Conservation (phyloP, 1,140 invertebrate genomes). For the Asobara japonica region DNA sequence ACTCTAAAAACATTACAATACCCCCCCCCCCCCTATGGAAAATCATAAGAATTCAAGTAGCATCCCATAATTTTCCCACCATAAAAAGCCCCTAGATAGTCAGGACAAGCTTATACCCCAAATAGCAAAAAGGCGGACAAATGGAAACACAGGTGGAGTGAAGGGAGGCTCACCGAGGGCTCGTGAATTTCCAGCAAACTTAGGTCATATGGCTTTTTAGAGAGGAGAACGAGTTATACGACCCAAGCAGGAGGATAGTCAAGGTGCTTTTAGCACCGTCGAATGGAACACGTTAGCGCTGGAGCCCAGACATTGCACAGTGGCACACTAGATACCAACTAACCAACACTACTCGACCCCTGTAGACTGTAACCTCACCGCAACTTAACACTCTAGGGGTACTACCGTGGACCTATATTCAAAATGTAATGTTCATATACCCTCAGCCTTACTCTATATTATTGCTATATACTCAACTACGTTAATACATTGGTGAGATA, state of each 20-base stretch:
- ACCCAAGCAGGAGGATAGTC: conserved; percentile 22
- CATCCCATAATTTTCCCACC: not conserved
- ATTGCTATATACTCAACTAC: conserved; percentile 11
- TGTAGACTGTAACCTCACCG: conserved; percentile 1
- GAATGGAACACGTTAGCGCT: conserved; percentile 45
- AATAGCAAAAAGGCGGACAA: not conserved
- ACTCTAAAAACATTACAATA: too few species aligned
- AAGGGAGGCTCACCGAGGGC: conserved; percentile 21
- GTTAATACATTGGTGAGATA: not conserved
- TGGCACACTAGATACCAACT: not conserved
- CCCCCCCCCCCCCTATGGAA: too few species aligned
- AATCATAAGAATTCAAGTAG: too few species aligned
- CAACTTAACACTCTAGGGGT: not conserved
- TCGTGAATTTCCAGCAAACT: conserved; percentile 43
- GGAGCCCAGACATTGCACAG: not conserved
- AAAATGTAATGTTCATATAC: conserved; percentile 22
- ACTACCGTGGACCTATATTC: conserved; percentile 19
- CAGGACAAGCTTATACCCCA: not conserved
- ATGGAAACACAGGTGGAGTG: not conserved
- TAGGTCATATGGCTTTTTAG: conserved; percentile 38
- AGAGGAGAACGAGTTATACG: conserved; percentile 35
- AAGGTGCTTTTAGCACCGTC: conserved; percentile 43
- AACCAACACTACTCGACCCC: conserved; percentile 17
- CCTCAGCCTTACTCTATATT: conserved; percentile 2
- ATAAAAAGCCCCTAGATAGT: not conserved